phyloP scores from a whole-genome alignment of 2,888 invertebrate species.

The Scaptodrosophila latifasciaeformis region DNA sequence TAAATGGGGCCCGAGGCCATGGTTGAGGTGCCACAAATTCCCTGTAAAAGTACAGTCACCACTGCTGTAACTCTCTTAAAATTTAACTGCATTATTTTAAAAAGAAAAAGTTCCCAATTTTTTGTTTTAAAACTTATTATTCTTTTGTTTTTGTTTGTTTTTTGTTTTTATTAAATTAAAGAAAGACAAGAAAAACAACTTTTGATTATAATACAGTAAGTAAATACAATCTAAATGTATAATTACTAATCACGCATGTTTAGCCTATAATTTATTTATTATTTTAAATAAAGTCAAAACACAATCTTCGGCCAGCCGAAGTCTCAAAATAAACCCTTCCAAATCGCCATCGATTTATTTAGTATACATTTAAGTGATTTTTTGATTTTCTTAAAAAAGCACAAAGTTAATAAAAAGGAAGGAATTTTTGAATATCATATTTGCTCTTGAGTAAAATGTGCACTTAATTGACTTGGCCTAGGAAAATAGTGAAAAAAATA shows the following conservation, averaged over 20 bases:
- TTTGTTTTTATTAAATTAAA: conserved; percentile 18
- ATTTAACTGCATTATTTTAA: no score
- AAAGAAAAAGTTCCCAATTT: neutral
- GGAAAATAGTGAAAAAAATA: neutral
- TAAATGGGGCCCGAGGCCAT: no score
- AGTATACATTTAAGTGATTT: neutral
- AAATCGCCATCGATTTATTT: neutral
- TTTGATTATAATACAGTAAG: conserved; percentile 32
- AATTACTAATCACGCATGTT: conserved; percentile 42
- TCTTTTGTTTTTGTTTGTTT: conserved; percentile 21
- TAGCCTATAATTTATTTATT: conserved; percentile 27
- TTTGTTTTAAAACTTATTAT: neutral
- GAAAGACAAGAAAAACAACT: conserved; percentile 31
- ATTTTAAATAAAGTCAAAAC: conserved; percentile 31
- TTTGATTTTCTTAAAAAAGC: neutral
- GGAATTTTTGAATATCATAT: no score
- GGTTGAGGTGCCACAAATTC: no score
- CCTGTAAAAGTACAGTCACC: no score
- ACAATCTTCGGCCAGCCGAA: conserved; percentile 36
- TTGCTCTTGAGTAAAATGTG: no score
- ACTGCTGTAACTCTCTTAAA: no score
- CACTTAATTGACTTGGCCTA: neutral
- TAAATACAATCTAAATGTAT: conserved; percentile 37
- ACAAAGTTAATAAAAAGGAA: no score
- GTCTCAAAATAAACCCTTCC: conserved; percentile 16